Conservation (phyloP, 2,797 vertebrate genomes). For the Alcedo atthis region DNA sequence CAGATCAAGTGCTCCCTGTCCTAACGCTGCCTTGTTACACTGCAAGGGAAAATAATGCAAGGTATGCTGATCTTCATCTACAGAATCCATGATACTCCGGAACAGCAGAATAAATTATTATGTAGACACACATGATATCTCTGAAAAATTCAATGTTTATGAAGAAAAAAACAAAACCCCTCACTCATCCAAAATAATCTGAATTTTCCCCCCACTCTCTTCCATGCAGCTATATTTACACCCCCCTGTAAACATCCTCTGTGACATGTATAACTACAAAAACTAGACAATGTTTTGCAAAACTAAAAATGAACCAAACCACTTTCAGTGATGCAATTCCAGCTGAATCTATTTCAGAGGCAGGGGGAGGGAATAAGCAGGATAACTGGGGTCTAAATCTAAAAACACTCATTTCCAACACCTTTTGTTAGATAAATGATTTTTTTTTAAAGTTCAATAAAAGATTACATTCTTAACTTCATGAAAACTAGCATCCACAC, state of each 20-base stretch:
- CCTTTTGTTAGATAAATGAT: constrained; percentile 20
- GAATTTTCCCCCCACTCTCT: neutral
- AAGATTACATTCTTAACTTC: neutral
- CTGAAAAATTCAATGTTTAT: neutral
- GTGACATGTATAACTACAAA: neutral
- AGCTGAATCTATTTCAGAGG: constrained; percentile 43
- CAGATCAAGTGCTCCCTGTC: neutral
- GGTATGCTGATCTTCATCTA: neutral
- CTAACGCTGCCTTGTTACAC: neutral
- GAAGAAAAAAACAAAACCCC: neutral
- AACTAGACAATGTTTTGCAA: neutral
- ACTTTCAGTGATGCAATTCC: constrained; percentile 27
- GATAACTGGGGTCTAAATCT: neutral
- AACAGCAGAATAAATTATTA: neutral
- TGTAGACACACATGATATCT: neutral
- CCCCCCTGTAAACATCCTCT: neutral
- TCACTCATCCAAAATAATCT: neutral
- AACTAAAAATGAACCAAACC: neutral
- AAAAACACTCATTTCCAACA: no score
- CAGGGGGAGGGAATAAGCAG: neutral
- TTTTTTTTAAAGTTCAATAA: neutral
- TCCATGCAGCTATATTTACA: neutral
- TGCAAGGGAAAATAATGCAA: neutral
- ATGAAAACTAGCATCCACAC: neutral
- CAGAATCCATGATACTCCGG: neutral